Evolutionary conservation across 2,113 vertebrate genomes (phyloP).

Genomic region (Odontesthes bonariensis): DNA sequence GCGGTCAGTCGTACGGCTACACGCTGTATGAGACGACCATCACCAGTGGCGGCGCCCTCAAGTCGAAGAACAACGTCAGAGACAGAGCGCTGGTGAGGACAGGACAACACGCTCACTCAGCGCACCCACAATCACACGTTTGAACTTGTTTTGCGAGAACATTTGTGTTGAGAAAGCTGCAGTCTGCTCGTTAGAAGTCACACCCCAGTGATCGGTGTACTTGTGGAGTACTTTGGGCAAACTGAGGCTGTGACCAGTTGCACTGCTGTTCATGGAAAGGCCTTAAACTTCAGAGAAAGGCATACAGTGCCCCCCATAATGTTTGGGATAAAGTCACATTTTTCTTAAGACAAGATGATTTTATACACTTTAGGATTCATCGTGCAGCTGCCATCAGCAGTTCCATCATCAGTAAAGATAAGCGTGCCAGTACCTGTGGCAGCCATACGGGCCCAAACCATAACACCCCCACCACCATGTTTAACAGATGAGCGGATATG

Average conservation of each 20-base stretch:
- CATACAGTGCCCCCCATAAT: too few species aligned
- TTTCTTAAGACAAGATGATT: too few species aligned
- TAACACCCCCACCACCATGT: too few species aligned
- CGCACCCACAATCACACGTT: background rate
- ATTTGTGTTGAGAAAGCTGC: background rate
- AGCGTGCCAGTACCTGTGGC: too few species aligned
- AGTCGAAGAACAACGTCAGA: conserved; percentile 80
- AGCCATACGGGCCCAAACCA: too few species aligned
- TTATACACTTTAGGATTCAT: too few species aligned
- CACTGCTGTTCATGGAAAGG: background rate
- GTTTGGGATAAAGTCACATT: too few species aligned
- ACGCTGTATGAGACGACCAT: conserved; percentile 88
- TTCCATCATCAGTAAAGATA: too few species aligned
- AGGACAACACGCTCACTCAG: background rate
- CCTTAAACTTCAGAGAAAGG: background rate
- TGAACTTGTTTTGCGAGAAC: background rate
- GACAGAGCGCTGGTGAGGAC: conserved; percentile 89
- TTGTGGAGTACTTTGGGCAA: conserved; percentile 31
- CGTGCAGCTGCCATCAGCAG: too few species aligned
- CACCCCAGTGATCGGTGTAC: conserved; percentile 19
- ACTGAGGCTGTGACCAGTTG: conserved; percentile 20
- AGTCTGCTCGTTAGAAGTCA: conserved; percentile 27
- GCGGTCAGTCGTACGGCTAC: conserved; percentile 89
- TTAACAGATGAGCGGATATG: too few species aligned
- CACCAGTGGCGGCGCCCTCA: conserved; percentile 80